These are phyloP conservation scores for Pelodytes ibericus DNA, from an alignment of 2,797 vertebrate species.

Conservation along the genomic window DNA sequence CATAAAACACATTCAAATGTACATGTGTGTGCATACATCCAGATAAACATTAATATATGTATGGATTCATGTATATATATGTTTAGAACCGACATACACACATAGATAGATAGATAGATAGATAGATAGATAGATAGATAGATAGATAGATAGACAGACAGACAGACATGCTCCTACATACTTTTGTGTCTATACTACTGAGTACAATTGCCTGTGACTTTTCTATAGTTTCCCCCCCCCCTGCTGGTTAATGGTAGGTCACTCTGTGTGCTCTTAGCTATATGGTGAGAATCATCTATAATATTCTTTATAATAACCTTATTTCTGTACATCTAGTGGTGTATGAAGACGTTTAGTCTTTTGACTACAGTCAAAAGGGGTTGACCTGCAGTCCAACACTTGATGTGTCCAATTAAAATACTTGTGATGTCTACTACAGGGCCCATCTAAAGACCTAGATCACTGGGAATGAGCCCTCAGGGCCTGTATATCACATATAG, in stretches of 20 bases:
- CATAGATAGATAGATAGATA: not conserved
- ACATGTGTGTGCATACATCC: not conserved
- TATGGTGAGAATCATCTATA: not conserved
- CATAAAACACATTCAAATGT: not conserved
- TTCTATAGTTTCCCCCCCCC: not conserved
- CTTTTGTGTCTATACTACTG: not conserved
- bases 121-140: conserved; percentile 1
- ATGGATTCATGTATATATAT: not conserved
- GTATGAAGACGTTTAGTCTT: too few relatives aligned
- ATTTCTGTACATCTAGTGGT: too few relatives aligned
- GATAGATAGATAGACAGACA: not conserved
- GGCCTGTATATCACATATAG: conserved; percentile 67
- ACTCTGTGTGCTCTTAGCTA: not conserved
- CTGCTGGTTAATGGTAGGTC: not conserved
- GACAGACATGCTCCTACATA: too few relatives aligned
- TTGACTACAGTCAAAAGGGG: too few relatives aligned
- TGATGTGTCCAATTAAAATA: too few relatives aligned
- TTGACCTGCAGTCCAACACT: too few relatives aligned
- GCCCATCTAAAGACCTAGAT: too few relatives aligned
- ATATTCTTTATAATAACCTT: too few relatives aligned
- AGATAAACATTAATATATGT: not conserved
- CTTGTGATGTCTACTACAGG: too few relatives aligned
- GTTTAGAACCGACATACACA: not conserved
- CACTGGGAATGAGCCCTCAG: conserved; percentile 70
- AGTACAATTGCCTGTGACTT: not conserved